These are phyloP conservation scores for Sitodiplosis mosellana DNA, from an alignment of 1,140 invertebrate species.

Conservation along the genomic window DNA sequence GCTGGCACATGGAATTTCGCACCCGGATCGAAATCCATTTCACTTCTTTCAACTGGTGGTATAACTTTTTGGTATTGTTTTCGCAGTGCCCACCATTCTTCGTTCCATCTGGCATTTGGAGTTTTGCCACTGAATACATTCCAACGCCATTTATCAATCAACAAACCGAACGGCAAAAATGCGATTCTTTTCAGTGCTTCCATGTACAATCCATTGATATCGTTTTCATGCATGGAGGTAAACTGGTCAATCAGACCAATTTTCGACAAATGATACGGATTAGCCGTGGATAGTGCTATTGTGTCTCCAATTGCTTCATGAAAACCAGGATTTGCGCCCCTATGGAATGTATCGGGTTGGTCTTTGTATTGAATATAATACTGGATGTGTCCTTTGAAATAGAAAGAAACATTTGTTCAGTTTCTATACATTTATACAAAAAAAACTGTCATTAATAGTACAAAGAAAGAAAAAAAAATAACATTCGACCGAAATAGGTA, in stretches of 20 bases:
- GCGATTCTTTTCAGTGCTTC: slow-evolving; percentile 39
- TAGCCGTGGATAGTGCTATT: slow-evolving; percentile 41
- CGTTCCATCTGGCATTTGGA: slow-evolving; percentile 29
- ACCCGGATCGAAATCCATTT: slow-evolving; percentile 39
- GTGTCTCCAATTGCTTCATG: slow-evolving; percentile 56
- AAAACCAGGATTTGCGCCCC: slow-evolving; percentile 60
- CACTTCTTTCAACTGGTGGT: slow-evolving; percentile 29
- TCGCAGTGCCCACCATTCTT: slow-evolving; percentile 36
- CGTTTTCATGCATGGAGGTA: neutral
- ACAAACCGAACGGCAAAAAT: slow-evolving; percentile 35
- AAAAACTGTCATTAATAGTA: too few species aligned
- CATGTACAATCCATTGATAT: neutral
- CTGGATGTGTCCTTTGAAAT: slow-evolving; percentile 44
- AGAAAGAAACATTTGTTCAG: too few species aligned
- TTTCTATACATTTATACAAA: too few species aligned
- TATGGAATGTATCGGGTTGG: slow-evolving; percentile 40
- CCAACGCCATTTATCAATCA: slow-evolving; percentile 35
- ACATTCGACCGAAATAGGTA: too few species aligned
- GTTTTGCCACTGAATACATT: slow-evolving; percentile 35
- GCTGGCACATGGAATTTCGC: slow-evolving; percentile 42
- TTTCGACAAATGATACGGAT: slow-evolving; percentile 33
- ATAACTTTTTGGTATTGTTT: slow-evolving; percentile 35
- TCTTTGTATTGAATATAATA: slow-evolving; percentile 54
- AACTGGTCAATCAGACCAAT: slow-evolving; percentile 27
- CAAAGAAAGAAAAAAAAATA: too few species aligned